Conservation (phyloP, 2,113 vertebrate species). For the Gracilinanus agilis region DNA sequence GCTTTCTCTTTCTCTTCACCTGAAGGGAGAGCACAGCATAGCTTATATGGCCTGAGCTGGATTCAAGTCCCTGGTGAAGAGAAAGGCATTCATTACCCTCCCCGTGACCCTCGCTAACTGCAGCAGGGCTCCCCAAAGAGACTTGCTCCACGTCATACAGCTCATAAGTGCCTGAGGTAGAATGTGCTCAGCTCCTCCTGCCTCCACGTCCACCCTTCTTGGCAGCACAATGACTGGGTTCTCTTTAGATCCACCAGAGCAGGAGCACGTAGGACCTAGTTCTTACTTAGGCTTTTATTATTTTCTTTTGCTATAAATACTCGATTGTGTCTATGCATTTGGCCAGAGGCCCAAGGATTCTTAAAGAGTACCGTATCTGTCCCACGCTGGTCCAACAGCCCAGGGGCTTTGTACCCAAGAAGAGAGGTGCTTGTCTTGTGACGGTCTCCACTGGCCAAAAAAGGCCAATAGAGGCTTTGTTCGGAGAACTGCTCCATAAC, state of each 20-base stretch:
- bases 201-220: not conserved
- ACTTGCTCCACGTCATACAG: not conserved
- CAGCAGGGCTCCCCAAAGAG: not conserved
- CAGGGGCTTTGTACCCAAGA: no score
- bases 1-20: constrained; percentile 58
- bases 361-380: not conserved
- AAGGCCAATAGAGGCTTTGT: not conserved
- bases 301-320: constrained; percentile 4
- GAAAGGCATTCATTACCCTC: not conserved
- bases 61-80: not conserved
- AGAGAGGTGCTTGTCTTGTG: not conserved
- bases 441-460: constrained; percentile 16
- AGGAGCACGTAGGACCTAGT: not conserved
- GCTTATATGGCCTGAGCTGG: not conserved
- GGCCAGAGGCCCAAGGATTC: not conserved
- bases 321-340: not conserved
- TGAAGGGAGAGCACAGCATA: constrained; percentile 48
- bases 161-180: not conserved
- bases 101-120: not conserved
- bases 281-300: not conserved
- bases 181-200: not conserved
- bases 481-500: not conserved
- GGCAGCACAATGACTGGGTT: not conserved
- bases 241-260: not conserved
- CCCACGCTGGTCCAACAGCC: not conserved